A percentile compares a stretch with the other conserved stretches of the same genome.
phyloP scores from a whole-genome alignment of 2,888 invertebrate genomes.

The Petrolisthes manimaculis region DNA sequence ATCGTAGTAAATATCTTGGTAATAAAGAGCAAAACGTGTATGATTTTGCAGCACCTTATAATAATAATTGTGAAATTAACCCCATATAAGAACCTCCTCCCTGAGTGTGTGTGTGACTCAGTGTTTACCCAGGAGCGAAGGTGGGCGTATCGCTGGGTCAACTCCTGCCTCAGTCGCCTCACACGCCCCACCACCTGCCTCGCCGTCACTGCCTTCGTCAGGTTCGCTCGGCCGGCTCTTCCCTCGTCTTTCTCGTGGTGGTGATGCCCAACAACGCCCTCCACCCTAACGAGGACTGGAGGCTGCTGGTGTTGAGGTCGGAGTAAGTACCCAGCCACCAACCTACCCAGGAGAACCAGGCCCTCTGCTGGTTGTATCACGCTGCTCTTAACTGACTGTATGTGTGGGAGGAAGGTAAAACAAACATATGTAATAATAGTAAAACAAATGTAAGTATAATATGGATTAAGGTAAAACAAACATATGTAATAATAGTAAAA shows the following conservation, averaged over 20 bases:
- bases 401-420: neutral
- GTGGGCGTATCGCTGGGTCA: constrained; percentile 30
- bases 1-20: too few relatives aligned
- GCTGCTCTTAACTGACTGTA: constrained; percentile 16
- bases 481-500: neutral
- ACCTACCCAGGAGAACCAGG: neutral
- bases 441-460: neutral
- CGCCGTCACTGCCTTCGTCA: constrained; percentile 8
- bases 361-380: constrained; percentile 34
- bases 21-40: too few relatives aligned
- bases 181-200: constrained; percentile 12
- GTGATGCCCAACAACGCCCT: neutral
- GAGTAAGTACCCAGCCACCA: constrained; percentile 23
- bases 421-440: neutral
- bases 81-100: too few relatives aligned
- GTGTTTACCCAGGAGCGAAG: constrained; percentile 36
- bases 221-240: constrained; percentile 9
- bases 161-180: constrained; percentile 20
- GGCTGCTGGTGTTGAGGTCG: neutral
- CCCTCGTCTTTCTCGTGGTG: neutral
- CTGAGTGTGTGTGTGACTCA: too few relatives aligned
- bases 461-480: neutral
- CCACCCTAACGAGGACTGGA: neutral
- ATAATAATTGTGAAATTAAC: too few relatives aligned
- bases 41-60: too few relatives aligned